Base-by-base conservation (phyloP, 2,797 vertebrate genomes). In the Saxicola maurus region DNA sequence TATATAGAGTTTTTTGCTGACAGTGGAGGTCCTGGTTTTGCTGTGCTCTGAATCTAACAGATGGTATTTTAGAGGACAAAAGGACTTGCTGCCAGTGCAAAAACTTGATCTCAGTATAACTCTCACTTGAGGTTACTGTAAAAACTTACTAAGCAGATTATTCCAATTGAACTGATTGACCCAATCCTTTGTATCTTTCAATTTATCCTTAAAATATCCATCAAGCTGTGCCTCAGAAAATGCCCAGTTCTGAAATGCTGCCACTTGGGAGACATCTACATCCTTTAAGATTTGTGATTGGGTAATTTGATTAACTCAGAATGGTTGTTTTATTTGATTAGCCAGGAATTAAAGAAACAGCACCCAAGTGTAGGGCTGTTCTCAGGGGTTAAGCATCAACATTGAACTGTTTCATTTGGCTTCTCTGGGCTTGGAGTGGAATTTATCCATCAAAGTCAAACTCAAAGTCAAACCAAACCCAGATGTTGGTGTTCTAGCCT, bases 61-160 rank as follows among this genome's bases (percentile, higher is more conserved):
- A 91, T 89, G 80, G 82, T 35, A 59, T 91, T 94, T 93, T 73
- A 66, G 82, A 91, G 82, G 76, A 86, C 77, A 91, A 38, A 83
- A 78, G 31, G 35, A 74, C 57, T 85, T 92, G 81, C 88, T 91
- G 84, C 61, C 75, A 85, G 23, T 82, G 86, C 84, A 94, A 92
- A 94, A 88, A 48, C 84, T 85, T 82, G 75, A 82, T 91, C 61
- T 87, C 46, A 17, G 19, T 91, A 12, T 40, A 82, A 65, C 18
- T 89, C 31, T 92, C 56, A 88, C n/a, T 85, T 49, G 68, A 82
- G 43, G 25, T 85, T 91, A 62, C 66, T 72, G 65, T 38, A 77
- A 78, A 92, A 90, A 80, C 87, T 77, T 94, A 82, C 76, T 85
- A 82, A 82, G 90, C 84, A 91, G 40, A 52, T 82, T 59, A 78